These are phyloP conservation scores for Glaucidium brasilianum DNA, from an alignment of 2,113 vertebrate species.

Conservation along the genomic window DNA sequence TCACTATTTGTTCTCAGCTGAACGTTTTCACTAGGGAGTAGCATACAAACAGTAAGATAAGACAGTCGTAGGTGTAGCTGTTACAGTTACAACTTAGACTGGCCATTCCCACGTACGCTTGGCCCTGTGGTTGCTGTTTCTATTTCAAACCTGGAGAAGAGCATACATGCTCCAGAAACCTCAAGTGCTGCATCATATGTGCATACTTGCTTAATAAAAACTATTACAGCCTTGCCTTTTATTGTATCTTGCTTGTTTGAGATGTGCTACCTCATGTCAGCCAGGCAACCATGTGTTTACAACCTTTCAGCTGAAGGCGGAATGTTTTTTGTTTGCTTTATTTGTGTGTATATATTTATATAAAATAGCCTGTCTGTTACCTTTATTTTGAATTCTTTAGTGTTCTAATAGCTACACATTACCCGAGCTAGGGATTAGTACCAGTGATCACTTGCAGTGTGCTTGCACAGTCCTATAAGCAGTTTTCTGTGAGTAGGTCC, in stretches of 20 bases:
- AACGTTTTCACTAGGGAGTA: background rate
- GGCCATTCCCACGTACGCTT: background rate
- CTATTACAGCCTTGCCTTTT: background rate
- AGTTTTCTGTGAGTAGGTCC: background rate
- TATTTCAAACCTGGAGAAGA: background rate
- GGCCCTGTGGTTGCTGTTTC: background rate
- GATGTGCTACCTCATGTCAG: background rate
- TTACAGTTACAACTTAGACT: background rate
- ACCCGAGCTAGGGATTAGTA: too few relatives aligned
- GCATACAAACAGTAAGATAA: background rate
- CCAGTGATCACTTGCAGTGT: background rate
- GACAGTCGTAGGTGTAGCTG: background rate
- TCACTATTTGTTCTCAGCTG: background rate
- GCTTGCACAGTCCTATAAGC: background rate
- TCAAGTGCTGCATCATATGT: background rate
- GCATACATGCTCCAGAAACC: background rate
- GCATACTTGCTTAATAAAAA: background rate
- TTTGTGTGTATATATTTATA: background rate
- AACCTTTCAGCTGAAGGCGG: background rate
- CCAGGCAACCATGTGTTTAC: background rate
- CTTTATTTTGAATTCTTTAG: background rate
- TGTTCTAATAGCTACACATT: background rate
- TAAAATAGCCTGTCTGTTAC: background rate
- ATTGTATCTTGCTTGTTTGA: background rate
- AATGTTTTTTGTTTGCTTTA: background rate